Conservation (phyloP, 2,888 invertebrate species). For the Nomada flava region DNA sequence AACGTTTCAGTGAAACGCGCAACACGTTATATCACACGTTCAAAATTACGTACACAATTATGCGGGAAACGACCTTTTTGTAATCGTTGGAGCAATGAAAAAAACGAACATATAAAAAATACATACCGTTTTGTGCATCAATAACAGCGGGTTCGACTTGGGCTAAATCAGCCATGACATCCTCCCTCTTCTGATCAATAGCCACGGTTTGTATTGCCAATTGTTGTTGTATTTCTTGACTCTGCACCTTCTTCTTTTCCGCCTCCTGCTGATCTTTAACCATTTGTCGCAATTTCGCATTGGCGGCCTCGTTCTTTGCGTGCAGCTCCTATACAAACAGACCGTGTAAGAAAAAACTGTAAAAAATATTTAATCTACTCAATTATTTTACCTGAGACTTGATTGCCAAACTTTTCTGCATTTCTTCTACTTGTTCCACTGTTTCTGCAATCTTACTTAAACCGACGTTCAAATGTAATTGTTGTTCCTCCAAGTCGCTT, state of each 20-base stretch:
- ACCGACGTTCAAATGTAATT: conserved; percentile 99
- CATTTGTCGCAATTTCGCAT: conserved; percentile 99
- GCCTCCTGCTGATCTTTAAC: conserved; percentile 99
- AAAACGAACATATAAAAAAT: conserved; percentile 9
- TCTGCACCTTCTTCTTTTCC: conserved; percentile 99
- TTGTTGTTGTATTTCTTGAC: conserved; percentile 96
- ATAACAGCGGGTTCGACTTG: conserved; percentile 99
- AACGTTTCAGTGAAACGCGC: conserved; percentile 43
- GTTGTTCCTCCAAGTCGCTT: conserved; percentile 99
- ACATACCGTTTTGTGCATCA: conserved; percentile 97
- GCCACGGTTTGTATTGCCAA: conserved; percentile 95
- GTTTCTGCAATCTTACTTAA: conserved; percentile 99
- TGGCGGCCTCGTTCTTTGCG: conserved; percentile 99
- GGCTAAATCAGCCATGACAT: conserved; percentile 98
- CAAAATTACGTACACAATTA: conserved; percentile 5
- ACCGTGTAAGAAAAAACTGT: neutral
- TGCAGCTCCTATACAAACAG: conserved; percentile 89
- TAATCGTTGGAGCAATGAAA: neutral
- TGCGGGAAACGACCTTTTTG: neutral
- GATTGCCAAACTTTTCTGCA: conserved; percentile 99
- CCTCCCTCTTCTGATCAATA: conserved; percentile 96
- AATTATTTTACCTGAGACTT: conserved; percentile 90
- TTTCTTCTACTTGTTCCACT: conserved; percentile 99
- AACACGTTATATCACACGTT: conserved; percentile 4
- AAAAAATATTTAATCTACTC: neutral